Evolutionary conservation across 2,888 invertebrate genomes (phyloP).

Genomic region (Lamellibrachia columna): DNA sequence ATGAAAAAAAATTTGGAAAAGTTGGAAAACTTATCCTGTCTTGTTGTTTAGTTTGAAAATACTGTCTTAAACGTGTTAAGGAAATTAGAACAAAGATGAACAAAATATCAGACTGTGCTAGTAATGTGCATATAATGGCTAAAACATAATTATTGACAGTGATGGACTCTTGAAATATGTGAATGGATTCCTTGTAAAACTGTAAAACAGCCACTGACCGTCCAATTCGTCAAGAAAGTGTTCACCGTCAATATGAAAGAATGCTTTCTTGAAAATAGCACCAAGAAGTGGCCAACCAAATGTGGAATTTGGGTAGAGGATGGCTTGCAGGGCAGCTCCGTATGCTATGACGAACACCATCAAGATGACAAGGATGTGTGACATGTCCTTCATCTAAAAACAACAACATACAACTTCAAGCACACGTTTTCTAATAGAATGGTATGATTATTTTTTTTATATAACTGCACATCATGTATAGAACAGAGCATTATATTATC

Average conservation of each 20-base stretch:
- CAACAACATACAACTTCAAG: neutral
- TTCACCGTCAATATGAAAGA: slow-evolving; percentile 67
- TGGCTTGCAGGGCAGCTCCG: slow-evolving; percentile 62
- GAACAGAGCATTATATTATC: neutral
- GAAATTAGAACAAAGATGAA: too few relatives aligned
- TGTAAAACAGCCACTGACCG: slow-evolving; percentile 42
- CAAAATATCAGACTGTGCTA: too few relatives aligned
- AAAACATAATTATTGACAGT: too few relatives aligned
- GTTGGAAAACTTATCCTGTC: too few relatives aligned
- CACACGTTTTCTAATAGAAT: neutral
- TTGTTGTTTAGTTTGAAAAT: too few relatives aligned
- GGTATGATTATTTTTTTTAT: too few relatives aligned
- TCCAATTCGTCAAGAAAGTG: slow-evolving; percentile 63
- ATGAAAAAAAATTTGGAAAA: neutral
- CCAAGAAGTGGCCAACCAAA: slow-evolving; percentile 48
- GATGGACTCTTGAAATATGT: too few relatives aligned
- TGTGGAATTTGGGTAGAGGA: slow-evolving; percentile 61
- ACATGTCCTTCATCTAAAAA: slow-evolving; percentile 59
- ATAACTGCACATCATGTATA: neutral
- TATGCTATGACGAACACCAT: slow-evolving; percentile 64
- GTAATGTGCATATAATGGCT: too few relatives aligned
- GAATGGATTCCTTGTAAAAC: neutral
- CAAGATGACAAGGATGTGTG: slow-evolving; percentile 62
- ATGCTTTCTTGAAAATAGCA: slow-evolving; percentile 62
- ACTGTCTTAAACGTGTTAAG: too few relatives aligned